phyloP scores from a whole-genome alignment of 92 coral and sea anemone species.

The Phymanthus crucifer region DNA sequence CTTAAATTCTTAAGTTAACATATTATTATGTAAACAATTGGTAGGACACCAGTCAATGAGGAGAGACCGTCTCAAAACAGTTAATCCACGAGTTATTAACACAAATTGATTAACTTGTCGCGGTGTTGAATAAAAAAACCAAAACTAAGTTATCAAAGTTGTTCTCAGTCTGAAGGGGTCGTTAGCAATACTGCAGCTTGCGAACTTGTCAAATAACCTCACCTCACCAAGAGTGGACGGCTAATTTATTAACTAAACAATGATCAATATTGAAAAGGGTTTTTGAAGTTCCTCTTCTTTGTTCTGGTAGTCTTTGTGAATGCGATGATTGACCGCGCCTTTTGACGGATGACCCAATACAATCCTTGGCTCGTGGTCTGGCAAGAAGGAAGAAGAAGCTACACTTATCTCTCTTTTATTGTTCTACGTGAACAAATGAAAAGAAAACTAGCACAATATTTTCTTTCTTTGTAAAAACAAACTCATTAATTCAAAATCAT shows the following conservation, averaged over 20 bases:
- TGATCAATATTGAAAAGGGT: neutral
- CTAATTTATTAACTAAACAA: conserved; percentile 2
- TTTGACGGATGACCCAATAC: no score
- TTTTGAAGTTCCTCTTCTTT: neutral
- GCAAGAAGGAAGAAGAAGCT: no score
- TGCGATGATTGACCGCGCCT: conserved; percentile 1
- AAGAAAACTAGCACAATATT: neutral
- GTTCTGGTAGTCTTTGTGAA: conserved; percentile 2
- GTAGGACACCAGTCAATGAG: neutral
- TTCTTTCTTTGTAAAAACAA: neutral
- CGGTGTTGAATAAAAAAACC: neutral
- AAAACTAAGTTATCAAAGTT: neutral
- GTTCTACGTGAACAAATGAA: neutral
- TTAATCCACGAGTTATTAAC: neutral
- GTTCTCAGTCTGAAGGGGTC: neutral
- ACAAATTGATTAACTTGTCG: neutral
- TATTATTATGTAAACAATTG: neutral
- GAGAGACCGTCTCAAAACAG: neutral
- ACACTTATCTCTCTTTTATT: neutral
- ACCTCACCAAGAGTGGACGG: neutral
- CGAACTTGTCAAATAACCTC: neutral
- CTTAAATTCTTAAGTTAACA: neutral
- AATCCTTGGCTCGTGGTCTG: no score
- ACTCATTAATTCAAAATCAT: neutral
- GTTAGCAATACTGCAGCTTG: neutral